A percentile compares a stretch with the other conserved stretches of the same genome.
phyloP scores from a whole-genome alignment of 2,113 vertebrate species.

The Lagenorhynchus albirostris region DNA sequence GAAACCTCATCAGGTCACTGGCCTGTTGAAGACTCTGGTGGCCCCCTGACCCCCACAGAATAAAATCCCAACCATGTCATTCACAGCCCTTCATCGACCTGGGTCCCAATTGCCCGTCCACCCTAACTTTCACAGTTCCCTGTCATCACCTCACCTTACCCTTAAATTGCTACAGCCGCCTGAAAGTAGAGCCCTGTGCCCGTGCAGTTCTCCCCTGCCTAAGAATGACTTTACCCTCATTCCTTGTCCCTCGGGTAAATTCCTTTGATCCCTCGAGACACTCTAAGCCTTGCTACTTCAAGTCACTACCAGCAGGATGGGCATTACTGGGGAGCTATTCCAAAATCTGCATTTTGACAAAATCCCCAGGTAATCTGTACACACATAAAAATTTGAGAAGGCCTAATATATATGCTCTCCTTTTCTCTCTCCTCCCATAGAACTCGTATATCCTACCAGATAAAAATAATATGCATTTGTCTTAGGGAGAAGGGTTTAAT shows the following conservation, averaged over 20 bases:
- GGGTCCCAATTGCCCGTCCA: neutral
- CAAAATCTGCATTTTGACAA: neutral
- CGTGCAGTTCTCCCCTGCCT: too few relatives aligned
- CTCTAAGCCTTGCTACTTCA: neutral
- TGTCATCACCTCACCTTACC: neutral
- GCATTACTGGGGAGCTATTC: neutral
- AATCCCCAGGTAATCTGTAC: neutral
- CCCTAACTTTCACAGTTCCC: neutral
- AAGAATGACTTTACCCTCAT: neutral
- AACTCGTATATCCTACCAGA: neutral
- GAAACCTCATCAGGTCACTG: neutral
- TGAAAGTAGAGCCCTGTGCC: neutral
- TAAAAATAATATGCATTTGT: neutral
- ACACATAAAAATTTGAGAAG: neutral
- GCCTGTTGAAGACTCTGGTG: neutral
- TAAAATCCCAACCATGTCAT: neutral
- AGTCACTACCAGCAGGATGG: neutral
- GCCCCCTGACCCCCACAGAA: neutral
- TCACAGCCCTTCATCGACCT: neutral
- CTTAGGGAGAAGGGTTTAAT: neutral
- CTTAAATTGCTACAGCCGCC: neutral
- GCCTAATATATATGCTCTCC: neutral
- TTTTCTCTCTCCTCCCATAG: neutral
- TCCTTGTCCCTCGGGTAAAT: neutral
- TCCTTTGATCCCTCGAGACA: neutral